Evolutionary conservation across 2,888 invertebrate species (phyloP), one percentile per base, ranked within the genome.

Genomic region (Seladonia tumulorum): DNA sequence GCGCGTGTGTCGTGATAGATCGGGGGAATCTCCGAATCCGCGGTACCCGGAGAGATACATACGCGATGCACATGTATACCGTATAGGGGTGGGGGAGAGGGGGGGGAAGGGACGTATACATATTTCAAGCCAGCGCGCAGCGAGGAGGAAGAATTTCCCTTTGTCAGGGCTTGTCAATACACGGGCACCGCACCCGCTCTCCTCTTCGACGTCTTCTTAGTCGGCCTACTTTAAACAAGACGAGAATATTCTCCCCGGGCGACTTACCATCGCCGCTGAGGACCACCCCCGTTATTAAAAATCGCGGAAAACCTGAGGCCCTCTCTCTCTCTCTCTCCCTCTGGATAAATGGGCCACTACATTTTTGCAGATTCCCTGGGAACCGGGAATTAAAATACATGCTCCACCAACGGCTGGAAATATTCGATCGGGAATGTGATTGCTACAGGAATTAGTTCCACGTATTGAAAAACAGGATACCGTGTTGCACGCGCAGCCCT

Each of bases 1-100:
- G 76, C 82, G 70, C 85, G 87, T 87, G 85, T 82, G 81, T 86
- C 83, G 82, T 81, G 77, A 87, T 84, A 78, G 85, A 85, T 88
- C 86, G 86, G 70, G 70, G 70, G 68, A 77, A 78, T 68, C 76
- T 79, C 74, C 80, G 82, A 83, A 86, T 82, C 70, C 86, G 83
- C 84, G 78, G 71, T 81, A 57, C 60, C 60, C 14, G 80, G 87
- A n/a, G n/a, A n/a, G 53, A 53, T 53, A 53, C 53, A 89, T 89
- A 83, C 89, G 87, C 25, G 14, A n/a, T 60, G 12, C 25, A n/a
- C 60, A 60, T 14, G 60, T 25, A 66, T 66, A 35, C 8, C 35
- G 35, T n/a, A n/a, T n/a, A n/a, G 4, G 0, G 35, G 35, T 2
- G 35, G 1, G 35, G 35, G 35, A 35, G 35, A 4, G 35, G 35